phyloP scores from a whole-genome alignment of 2,113 vertebrate species.

The Alectura lathami region DNA sequence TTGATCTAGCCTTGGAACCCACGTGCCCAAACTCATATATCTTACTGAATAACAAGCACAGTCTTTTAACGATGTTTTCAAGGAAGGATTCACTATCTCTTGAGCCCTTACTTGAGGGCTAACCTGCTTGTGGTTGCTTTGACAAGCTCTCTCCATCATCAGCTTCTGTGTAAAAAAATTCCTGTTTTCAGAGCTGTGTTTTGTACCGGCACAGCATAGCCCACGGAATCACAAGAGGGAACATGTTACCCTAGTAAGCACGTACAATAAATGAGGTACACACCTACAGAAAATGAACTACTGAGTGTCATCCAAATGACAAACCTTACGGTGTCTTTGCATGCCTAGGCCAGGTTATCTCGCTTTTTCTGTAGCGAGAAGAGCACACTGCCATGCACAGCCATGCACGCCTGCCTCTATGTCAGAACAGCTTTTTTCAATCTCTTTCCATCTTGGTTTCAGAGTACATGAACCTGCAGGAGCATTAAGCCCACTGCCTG shows the following conservation, averaged over 20 bases:
- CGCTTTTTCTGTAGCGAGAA: neutral
- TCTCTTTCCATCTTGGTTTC: neutral
- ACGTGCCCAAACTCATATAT: neutral
- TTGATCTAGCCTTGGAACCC: neutral
- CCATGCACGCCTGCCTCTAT: neutral
- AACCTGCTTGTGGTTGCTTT: neutral
- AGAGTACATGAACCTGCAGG: neutral
- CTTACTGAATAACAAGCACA: neutral
- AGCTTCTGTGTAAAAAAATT: neutral
- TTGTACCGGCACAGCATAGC: neutral
- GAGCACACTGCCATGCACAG: neutral
- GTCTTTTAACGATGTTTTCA: neutral
- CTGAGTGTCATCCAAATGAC: neutral
- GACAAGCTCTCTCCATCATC: neutral
- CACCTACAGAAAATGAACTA: neutral
- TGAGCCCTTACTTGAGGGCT: neutral
- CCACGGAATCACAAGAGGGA: neutral
- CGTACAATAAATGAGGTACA: neutral
- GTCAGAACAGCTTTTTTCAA: neutral
- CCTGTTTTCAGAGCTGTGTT: neutral
- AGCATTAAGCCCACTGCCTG: neutral
- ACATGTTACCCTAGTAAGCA: neutral
- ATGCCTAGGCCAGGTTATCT: neutral
- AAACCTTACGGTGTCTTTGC: neutral
- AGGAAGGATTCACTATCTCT: neutral